Base-by-base conservation (phyloP, 2,888 invertebrate species). In the Netelia fuscicornis region DNA sequence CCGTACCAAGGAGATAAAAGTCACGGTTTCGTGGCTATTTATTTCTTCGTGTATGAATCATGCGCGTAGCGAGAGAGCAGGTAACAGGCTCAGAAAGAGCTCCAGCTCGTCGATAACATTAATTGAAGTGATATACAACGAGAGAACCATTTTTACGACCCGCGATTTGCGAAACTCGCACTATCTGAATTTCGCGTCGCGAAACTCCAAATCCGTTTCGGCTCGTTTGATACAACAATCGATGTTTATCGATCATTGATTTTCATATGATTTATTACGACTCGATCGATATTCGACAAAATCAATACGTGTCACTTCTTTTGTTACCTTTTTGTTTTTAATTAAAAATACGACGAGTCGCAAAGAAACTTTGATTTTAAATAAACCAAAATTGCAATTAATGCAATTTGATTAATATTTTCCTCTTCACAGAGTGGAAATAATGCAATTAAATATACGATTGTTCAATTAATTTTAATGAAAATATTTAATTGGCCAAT, bases 111-210 rank as follows among this genome's bases (percentile, higher is more conserved):
- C 67, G 75, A 83, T 79, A 75, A 74, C 56, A 37, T 79, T 79
- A 30, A 83, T 75, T 75, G 68, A 79, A 70, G 60, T 60, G 67
- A 64, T 62, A 79, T 44, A 77, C 48, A 37, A 58, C 20, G 48
- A 13, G 25, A 44, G 42, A 30, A 68, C 58, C 56, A 37, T 37
- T 74, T 77, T 83, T 70, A 83, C 13, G 30, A 79, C 62, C 20
- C 13, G 17, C 13, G 37, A 70, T 74, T 67, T 67, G 42, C 42
- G 17, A 78, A 48, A 70, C 60, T 70, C 30, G 60, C 44, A 68
- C 17, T 70, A 78, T 68, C 77, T 60, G 52, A 78, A 68, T 70
- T 30, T 25, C 68, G 48, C 58, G 42, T 65, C 48, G 48, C 54
- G n/a, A 44, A 6, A 3, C 17, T 77, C 23, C n/a, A 25, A 77